Base-by-base conservation (phyloP, 37 sponge, comb jelly and placozoan genomes). In the Beroe forskalii region DNA sequence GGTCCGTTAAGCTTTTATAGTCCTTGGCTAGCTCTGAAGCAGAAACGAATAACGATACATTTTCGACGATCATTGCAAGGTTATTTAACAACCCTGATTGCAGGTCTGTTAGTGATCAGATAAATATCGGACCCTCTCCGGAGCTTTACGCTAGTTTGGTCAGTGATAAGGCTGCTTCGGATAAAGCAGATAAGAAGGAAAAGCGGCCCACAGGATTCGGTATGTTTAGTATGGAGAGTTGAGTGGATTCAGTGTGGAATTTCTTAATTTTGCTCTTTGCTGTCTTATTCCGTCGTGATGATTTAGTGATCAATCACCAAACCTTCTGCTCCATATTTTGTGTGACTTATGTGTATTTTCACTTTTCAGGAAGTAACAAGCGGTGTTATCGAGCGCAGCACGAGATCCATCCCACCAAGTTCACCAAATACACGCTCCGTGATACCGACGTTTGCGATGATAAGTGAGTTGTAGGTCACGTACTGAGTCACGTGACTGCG, bases 361-460 rank as follows among this genome's bases (percentile, higher is more conserved):
- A 33, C 36, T 72, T 3, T 33, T 25, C 86, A 80, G 55, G 86
- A 4, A 9, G 40, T 35, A 80, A 80, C 55, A 80, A 80, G 55
- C 1, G 86, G 22, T 44, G 20, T 17, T 80, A 33, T 31, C 28
- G 86, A 44, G 86, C 86, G 20, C 55, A 80, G 31, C 86, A 80
- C 86, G 86, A 80, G 48, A 80, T 80, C 17, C 20, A 4, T 25
- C 86, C 86, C 1, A 20, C 40, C 24, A 80, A 80, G 55, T 80
- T 80, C 48, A 80, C 86, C 1, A 80, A 80, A 23, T 80, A 80
- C 86, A 43, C 86, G 6, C 48, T 80, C 8, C n/a, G 35, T n/a
- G 86, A 80, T 31, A 80, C 86, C 20, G 25, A 80, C 28, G 0
- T 80, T 27, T 6, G 38, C 3, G 86, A 80, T 41, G 86, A 80